phyloP scores from a whole-genome alignment of 2,888 invertebrate genomes.

The Eledone cirrhosa region DNA sequence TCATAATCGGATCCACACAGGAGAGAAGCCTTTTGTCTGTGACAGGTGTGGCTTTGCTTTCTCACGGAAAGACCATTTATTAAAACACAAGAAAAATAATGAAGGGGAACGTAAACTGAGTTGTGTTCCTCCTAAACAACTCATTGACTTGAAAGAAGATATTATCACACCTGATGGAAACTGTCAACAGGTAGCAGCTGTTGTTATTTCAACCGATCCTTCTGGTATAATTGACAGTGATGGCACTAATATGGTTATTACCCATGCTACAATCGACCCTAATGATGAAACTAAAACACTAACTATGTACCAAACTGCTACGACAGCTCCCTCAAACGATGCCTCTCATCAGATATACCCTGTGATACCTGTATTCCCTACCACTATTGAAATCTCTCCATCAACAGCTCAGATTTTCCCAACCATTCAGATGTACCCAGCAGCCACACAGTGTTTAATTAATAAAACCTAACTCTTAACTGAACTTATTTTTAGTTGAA shows the following conservation, averaged over 20 bases:
- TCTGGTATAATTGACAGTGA: background rate
- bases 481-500: no score
- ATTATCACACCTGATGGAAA: background rate
- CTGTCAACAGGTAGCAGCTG: background rate
- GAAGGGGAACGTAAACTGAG: conserved; percentile 9
- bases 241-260: background rate
- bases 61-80: conserved; percentile 7
- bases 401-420: conserved; percentile 15
- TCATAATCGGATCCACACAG: conserved; percentile 1
- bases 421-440: conserved; percentile 17
- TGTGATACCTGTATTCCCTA: conserved; percentile 7
- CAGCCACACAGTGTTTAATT: background rate
- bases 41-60: conserved; percentile 17
- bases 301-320: background rate
- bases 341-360: background rate
- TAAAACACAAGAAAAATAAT: conserved; percentile 4
- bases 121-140: conserved; percentile 16
- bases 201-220: conserved; percentile 1
- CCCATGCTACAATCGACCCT: background rate
- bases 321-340: background rate
- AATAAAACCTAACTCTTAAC: no score
- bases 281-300: background rate
- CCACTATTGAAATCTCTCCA: conserved; percentile 7
- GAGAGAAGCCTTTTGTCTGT: conserved; percentile 17
- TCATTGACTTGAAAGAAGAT: background rate